phyloP scores from a whole-genome alignment of 2,888 invertebrate species.

The Hemistola chrysoprasaria region DNA sequence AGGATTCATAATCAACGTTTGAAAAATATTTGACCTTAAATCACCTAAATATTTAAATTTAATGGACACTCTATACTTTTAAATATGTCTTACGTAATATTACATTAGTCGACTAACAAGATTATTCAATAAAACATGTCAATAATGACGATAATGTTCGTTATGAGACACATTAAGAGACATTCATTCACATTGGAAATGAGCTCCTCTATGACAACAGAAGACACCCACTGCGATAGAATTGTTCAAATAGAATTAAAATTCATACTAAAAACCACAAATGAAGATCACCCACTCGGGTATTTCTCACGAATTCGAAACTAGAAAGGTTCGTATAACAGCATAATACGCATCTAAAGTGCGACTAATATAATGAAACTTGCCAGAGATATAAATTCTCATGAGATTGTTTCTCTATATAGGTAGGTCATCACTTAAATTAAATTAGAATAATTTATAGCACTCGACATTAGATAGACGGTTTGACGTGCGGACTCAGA shows the following conservation, averaged over 20 bases:
- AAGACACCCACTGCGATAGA: not conserved
- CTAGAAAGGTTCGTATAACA: slow-evolving; percentile 17
- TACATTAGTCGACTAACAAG: no score
- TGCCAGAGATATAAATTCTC: slow-evolving; percentile 51
- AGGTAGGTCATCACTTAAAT: slow-evolving; percentile 78
- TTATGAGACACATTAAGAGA: no score
- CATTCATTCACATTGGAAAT: no score
- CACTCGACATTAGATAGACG: slow-evolving; percentile 73
- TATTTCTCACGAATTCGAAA: slow-evolving; percentile 26
- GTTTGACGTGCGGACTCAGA: slow-evolving; percentile 70
- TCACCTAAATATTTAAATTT: no score
- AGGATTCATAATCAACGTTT: no score
- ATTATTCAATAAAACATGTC: no score
- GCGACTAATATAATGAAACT: slow-evolving; percentile 61
- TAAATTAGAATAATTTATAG: slow-evolving; percentile 80
- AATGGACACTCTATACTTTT: no score
- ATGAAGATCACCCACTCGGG: slow-evolving; percentile 49
- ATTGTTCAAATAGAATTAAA: slow-evolving; percentile 31
- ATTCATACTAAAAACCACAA: slow-evolving; percentile 45
- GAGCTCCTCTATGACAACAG: no score
- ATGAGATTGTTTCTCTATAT: slow-evolving; percentile 54
- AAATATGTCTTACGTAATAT: no score
- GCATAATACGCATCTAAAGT: slow-evolving; percentile 45
- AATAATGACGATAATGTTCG: no score
- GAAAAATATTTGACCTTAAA: no score